Conservation (phyloP, 1,140 invertebrate genomes). For the Drosophila insularis region DNA sequence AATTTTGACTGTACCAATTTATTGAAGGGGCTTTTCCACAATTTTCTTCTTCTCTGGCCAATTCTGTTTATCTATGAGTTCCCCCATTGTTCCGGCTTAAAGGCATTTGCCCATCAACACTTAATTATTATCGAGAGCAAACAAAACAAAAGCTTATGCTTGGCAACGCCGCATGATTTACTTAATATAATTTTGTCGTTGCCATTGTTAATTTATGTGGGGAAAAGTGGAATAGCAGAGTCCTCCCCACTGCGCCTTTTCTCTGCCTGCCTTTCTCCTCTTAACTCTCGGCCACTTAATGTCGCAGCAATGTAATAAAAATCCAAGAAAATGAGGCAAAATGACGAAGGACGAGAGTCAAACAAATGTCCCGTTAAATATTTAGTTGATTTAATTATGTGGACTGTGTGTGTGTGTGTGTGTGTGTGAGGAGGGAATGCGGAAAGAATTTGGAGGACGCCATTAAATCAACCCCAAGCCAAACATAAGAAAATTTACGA, state of each 20-base stretch:
- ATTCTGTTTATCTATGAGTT: neutral
- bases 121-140: slow-evolving; percentile 38
- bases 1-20: neutral
- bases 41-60: neutral
- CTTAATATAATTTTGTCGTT: slow-evolving; percentile 60
- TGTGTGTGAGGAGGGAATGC: neutral
- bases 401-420: slow-evolving; percentile 26
- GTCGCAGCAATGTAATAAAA: slow-evolving; percentile 71
- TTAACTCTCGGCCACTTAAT: slow-evolving; percentile 64
- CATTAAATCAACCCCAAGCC: slow-evolving; percentile 77
- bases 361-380: slow-evolving; percentile 79
- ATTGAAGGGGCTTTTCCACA: neutral
- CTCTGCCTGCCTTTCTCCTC: too few species aligned
- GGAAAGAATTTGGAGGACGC: slow-evolving; percentile 5
- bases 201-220: slow-evolving; percentile 65
- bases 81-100: slow-evolving; percentile 1
- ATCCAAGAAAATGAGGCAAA: slow-evolving; percentile 50
- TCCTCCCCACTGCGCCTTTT: neutral
- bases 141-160: slow-evolving; percentile 18
- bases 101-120: slow-evolving; percentile 36
- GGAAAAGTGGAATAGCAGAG: neutral
- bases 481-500: slow-evolving; percentile 67
- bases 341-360: slow-evolving; percentile 35
- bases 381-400: slow-evolving; percentile 81
- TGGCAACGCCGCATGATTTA: slow-evolving; percentile 60